Evolutionary conservation across 1,140 invertebrate species (phyloP), one percentile per base, ranked within the genome.

Genomic region (Leguminivora glycinivorella): DNA sequence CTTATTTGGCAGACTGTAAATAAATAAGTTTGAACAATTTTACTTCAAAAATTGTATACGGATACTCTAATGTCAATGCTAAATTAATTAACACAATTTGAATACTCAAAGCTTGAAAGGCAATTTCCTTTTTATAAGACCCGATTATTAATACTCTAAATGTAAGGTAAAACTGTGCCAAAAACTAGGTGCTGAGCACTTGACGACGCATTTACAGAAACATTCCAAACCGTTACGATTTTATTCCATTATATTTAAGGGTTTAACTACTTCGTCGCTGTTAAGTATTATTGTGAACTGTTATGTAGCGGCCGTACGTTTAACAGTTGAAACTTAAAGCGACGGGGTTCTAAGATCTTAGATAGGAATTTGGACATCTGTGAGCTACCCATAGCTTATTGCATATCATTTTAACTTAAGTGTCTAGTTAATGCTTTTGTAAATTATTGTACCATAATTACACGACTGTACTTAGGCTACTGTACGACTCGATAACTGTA

Each of bases 361-460:
- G 66, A 19, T 40, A 40, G 38, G 38, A 40, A 25, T 67, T 67
- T 31, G 38, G 70, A 75, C 63, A 72, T 68, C 72, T 60, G 69
- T 74, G 70, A 79, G 85, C 84, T 87, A 80, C 63, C 34, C 74
- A 83, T 85, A 87, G 88, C 87, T 89, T 91, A 74, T 89, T 88
- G 89, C 89, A 91, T 91, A 91, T 91, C 89, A 91, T 84, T 87
- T 87, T 81, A 76, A 84, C 63, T 76, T 84, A 88, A 84, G 86
- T 84, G 58, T 63, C 58, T 63, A 63, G 58, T 63, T 63, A 63
- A 63, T 31, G 58, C 87, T 89, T 76, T 82, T 86, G 89, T 91
- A 91, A 91, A 91, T 89, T 88, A 87, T 88, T 91, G 89, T 91
- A 91, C 69, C 80, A 88, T 89, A 88, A 72, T 75, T 88, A 87